Base-by-base conservation (phyloP, 1,140 invertebrate genomes). In the Calycopis cecrops region DNA sequence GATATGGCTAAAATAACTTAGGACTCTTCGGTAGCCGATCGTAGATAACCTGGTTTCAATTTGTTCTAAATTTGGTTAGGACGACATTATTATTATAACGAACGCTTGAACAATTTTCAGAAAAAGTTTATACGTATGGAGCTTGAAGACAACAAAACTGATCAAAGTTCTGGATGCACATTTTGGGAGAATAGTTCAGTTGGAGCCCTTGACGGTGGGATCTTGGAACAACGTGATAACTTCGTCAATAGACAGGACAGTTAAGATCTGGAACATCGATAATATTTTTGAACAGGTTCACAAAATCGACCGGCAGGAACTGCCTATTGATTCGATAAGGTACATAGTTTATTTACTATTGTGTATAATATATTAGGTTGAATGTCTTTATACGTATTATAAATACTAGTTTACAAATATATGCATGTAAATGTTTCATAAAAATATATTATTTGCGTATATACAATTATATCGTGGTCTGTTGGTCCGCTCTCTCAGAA, bases 251-350 rank as follows among this genome's bases (percentile, higher is more conserved):
- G 98, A 99, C 85, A 91, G 97, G 60, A 97, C 97, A 0, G 97
- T 99, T 0, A 99, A 99, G 90, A 97, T 99, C 0, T 99, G 98
- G 98, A 99, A 99, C 83, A 98, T 99, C 57, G 98, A 99, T 76
- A 99, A 99, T 76, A 99, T 99, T 69, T 97, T 98, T 73, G 97
- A 99, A 76, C 96, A 99, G 88, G 97, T 99, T 3, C 95, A 99
- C 79, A 94, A 96, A 12, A 97, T 99, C 61, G 96, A 99, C 73
- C 89, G 97, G 47, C 97, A 99, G 77, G 98, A 99, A 77, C 88
- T 99, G 48, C 97, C 97, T 68, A 97, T 99, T 55, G 97, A 99
- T 83, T 92, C 94, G 17, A 95, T 99, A 17, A 93, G 94, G 93
- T 95, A n/a, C 18, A 12, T 14, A 14, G 34, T 33, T 11, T 48